Evolutionary conservation across 2,113 vertebrate genomes (phyloP).

Genomic region (Oxyruncus cristatus): DNA sequence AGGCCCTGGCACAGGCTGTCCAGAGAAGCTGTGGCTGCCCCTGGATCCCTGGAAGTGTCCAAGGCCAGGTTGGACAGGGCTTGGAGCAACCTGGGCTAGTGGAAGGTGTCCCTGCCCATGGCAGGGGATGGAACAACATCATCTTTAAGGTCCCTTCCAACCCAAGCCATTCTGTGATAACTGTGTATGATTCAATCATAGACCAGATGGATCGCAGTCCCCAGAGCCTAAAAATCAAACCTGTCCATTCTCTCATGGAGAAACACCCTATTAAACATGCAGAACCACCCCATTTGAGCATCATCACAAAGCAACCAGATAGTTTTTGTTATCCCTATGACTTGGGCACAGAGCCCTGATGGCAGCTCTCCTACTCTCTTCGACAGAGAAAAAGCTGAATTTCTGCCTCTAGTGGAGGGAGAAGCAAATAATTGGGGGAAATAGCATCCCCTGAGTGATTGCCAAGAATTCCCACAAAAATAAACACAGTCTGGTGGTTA

Average conservation of each 20-base stretch:
- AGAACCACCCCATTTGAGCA: neutral
- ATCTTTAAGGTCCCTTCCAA: neutral
- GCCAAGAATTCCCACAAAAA: conserved; percentile 61
- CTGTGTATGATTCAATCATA: accelerated
- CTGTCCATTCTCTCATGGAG: neutral
- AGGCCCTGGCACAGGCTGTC: neutral
- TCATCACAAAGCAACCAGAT: neutral
- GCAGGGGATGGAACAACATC: neutral
- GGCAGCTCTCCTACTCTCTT: neutral
- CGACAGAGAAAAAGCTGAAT: neutral
- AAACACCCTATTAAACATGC: neutral
- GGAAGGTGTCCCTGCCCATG: neutral
- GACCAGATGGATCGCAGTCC: neutral
- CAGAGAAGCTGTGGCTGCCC: neutral
- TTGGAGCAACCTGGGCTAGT: accelerated
- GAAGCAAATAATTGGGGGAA: conserved; percentile 35
- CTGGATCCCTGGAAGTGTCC: neutral
- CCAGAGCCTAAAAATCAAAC: neutral
- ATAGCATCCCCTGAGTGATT: conserved; percentile 52
- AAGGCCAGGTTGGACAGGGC: accelerated
- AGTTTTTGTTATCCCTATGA: neutral
- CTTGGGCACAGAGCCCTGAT: neutral
- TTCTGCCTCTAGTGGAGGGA: conserved; percentile 46
- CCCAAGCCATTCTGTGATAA: neutral
- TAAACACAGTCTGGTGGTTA: conserved; percentile 66